Evolutionary conservation across 1,140 invertebrate genomes (phyloP), one percentile per base, ranked within the genome.

Genomic region (Ridgeia piscesae): DNA sequence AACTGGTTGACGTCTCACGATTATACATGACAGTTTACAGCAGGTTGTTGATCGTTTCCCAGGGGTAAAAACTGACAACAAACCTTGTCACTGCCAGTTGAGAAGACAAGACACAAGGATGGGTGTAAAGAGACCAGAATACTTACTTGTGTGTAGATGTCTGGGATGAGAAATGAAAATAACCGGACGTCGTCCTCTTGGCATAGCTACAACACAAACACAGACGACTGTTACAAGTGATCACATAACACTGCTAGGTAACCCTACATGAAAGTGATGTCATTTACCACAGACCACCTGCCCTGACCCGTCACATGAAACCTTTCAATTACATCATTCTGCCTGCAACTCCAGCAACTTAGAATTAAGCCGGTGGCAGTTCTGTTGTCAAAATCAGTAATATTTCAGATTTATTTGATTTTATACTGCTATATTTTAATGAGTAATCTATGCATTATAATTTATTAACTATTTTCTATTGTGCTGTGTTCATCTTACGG

Each of bases 131-230:
- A 77, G 58, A 31, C 27, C 17, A 21, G 42, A 92, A 9, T 35
- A 94, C 94, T 95, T 95, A 96, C 96, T 94, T 96, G 98, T 95
- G 97, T 97, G 95, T 98, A 99, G 90, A 99, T 97, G 95, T 99
- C 98, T 89, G 98, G 98, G 95, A 99, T 97, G 91, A 99, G 58
- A 92, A 97, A 99, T 94, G 98, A 98, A 94, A 99, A 97, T 94
- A 99, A 97, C 94, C 97, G 97, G 34, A 98, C 97, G 96, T 98
- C 98, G 95, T 98, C 97, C 95, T 98, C 97, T 95, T 98, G 98
- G 95, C 98, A 98, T 48, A 97, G 94, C 97, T 97, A 94, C 34
- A 77, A 17, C 14, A 77, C 58, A 77, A 17, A 77, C 17, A 77
- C 58, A 77, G 27, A 21, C 27, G 11, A 77, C 58, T 4, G 8